These are phyloP conservation scores for Junonia oenone DNA, from an alignment of 2,888 invertebrate genomes.

Conservation along the genomic window DNA sequence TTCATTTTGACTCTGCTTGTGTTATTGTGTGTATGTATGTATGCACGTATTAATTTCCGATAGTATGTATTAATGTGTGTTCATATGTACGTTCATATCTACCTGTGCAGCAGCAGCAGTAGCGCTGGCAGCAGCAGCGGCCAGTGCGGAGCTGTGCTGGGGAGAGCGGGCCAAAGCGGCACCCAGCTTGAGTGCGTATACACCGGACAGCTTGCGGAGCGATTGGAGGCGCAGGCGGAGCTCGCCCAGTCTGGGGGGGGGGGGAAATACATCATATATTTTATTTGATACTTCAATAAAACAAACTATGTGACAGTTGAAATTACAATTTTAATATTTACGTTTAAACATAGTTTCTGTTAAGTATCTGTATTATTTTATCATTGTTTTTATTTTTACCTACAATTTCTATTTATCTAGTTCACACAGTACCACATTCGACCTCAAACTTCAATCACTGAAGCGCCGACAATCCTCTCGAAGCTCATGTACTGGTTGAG, in stretches of 20 bases:
- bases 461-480: no score
- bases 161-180: constrained; percentile 87
- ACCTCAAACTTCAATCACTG: no score
- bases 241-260: constrained; percentile 82
- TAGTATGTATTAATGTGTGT: background rate
- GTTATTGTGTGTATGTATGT: background rate
- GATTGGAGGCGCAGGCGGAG: constrained; percentile 89
- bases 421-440: no score
- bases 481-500: no score
- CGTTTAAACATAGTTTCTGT: no score
- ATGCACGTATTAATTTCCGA: background rate
- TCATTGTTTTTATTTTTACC: no score
- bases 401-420: no score
- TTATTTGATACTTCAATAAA: no score
- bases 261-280: no score
- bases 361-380: background rate
- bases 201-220: constrained; percentile 88
- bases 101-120: constrained; percentile 54
- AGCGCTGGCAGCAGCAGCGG: constrained; percentile 43
- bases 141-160: constrained; percentile 62
- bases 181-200: constrained; percentile 90
- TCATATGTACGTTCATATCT: constrained; percentile 1
- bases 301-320: no score
- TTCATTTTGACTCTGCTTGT: background rate
- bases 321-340: background rate